Conservation (phyloP, 2,888 invertebrate genomes). For the Thecocarcelia acutangulata region DNA sequence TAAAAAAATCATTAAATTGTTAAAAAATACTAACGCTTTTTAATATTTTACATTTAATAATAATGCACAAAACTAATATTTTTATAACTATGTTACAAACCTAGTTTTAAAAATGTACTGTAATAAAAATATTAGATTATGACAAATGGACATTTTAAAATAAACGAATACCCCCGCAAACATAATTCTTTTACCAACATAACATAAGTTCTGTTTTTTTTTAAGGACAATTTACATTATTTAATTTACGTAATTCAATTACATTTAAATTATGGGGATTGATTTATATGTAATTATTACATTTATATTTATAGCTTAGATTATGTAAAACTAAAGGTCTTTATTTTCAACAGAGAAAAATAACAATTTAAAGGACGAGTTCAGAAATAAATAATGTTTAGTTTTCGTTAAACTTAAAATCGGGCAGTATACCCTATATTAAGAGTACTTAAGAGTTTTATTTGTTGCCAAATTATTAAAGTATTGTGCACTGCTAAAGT, state of each 20-base stretch:
- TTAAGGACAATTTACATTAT: slow-evolving; percentile 64
- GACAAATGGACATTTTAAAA: slow-evolving; percentile 24
- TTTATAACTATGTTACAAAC: slow-evolving; percentile 38
- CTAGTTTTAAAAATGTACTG: slow-evolving; percentile 31
- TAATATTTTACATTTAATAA: slow-evolving; percentile 61
- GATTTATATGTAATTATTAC: slow-evolving; percentile 52
- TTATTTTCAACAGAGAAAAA: slow-evolving; percentile 48
- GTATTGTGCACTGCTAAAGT: slow-evolving; percentile 33
- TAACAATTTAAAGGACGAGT: slow-evolving; percentile 58
- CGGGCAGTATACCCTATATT: background rate
- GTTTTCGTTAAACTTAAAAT: background rate
- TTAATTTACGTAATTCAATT: slow-evolving; percentile 72
- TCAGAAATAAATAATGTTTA: slow-evolving; percentile 29
- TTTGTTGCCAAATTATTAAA: background rate
- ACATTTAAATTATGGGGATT: slow-evolving; percentile 62
- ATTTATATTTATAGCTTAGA: slow-evolving; percentile 63
- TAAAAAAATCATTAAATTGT: slow-evolving; percentile 53
- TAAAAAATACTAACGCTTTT: slow-evolving; percentile 51
- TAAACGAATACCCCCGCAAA: background rate
- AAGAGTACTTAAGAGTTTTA: slow-evolving; percentile 20
- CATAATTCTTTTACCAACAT: background rate
- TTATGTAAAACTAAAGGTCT: slow-evolving; percentile 52
- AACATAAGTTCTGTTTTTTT: slow-evolving; percentile 1
- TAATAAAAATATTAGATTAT: slow-evolving; percentile 12
- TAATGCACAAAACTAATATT: slow-evolving; percentile 48